Base-by-base conservation (phyloP, 2,797 vertebrate genomes). In the Pangasius sanitwongsei region DNA sequence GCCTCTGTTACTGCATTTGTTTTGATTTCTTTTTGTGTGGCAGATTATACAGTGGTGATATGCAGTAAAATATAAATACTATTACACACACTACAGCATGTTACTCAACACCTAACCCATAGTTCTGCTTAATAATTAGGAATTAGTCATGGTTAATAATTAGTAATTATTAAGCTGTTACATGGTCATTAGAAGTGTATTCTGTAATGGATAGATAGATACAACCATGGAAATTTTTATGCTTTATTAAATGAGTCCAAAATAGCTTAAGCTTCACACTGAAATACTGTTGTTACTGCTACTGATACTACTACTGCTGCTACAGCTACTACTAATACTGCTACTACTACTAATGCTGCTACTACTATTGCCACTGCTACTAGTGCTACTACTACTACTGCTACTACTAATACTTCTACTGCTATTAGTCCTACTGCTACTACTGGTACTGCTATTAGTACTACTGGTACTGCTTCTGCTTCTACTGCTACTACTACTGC, bases 291-390 rank as follows among this genome's bases (percentile, higher is more conserved):
- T 70, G 0, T 0, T 70, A 18, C 31, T 69, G 15, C 5, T 69
- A 0, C n/a, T 69, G n/a, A 0, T 41, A 3, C 34, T 69, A 0
- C 31, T 69, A 2, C 67, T 37, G 6, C 16, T 34, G 0, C 15
- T 70, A 4, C 4, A 16, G 1, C n/a, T 34, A 3, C 11, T 13
- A 31, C 6, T 18, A 6, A 5, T 70, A 18, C 5, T 37, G 25
- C 16, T 37, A 37, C 69, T 72, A 8, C 18, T 23, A 2, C 65
- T 15, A 12, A 1, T 69, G 12, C 50, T 0, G 4, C 9, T 65
- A 0, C 31, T 16, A 7, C 15, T 69, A 0, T 2, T 70, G 0
- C 67, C 34, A 0, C 4, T 15, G 4, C 11, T 67, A 1, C 23
- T 31, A 31, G 1, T 67, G 1, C 3, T 67, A 0, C 28, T 67